A percentile compares a stretch with the other conserved stretches of the same genome.
Evolutionary conservation across 2,113 vertebrate species (phyloP).

Genomic region (Chionis minor): DNA sequence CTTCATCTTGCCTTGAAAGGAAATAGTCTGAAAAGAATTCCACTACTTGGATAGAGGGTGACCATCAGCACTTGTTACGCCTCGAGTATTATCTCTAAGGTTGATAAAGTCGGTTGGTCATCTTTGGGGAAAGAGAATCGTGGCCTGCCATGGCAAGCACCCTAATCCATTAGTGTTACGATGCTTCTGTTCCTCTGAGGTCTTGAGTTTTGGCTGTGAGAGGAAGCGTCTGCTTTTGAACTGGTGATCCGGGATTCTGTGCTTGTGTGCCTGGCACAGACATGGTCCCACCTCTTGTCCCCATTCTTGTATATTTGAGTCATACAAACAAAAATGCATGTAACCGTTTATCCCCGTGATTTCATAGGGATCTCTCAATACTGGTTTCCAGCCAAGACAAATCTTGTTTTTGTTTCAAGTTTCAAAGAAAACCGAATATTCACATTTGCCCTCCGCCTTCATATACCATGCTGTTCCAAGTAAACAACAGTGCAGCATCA

Average conservation of each 20-base stretch:
- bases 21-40: neutral
- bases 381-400: neutral
- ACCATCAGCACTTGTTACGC: neutral
- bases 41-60: neutral
- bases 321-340: neutral
- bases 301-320: neutral
- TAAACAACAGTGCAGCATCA: neutral
- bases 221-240: neutral
- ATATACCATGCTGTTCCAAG: neutral
- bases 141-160: neutral
- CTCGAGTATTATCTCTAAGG: neutral
- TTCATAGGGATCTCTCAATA: neutral
- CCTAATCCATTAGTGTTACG: neutral
- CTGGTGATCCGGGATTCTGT: neutral
- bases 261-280: neutral
- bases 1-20: neutral
- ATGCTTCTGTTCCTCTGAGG: neutral
- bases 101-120: neutral
- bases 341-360: accelerated
- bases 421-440: neutral
- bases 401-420: neutral
- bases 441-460: neutral
- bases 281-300: neutral
- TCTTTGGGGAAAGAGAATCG: neutral
- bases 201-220: neutral